Evolutionary conservation across 2,113 vertebrate species (phyloP).

Genomic region (Pseudorasbora parva): DNA sequence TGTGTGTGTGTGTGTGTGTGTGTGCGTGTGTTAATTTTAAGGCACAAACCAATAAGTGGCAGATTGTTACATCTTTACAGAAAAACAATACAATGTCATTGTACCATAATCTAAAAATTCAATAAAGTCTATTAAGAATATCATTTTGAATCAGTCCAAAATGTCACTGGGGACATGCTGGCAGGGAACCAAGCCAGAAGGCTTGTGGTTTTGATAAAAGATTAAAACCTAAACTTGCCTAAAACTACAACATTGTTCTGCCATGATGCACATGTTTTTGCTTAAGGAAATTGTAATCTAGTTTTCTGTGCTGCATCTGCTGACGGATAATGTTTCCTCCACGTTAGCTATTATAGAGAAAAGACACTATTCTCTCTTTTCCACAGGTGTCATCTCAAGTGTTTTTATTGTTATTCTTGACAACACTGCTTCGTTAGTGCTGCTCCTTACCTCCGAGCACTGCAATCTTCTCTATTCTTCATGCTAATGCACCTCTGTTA

Average conservation of each 20-base stretch:
- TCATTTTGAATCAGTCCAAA: not conserved
- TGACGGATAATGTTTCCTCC: not conserved
- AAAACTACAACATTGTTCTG: not conserved
- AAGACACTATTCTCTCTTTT: not conserved
- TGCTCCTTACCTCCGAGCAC: slow-evolving; percentile 1
- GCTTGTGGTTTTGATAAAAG: not conserved
- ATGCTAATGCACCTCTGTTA: slow-evolving; percentile 30
- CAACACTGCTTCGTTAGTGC: slow-evolving; percentile 21
- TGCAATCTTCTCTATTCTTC: slow-evolving; percentile 1
- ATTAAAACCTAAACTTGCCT: not conserved
- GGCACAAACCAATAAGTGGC: too few relatives aligned
- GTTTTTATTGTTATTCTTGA: slow-evolving; percentile 28
- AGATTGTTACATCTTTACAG: too few relatives aligned
- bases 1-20: too few relatives aligned
- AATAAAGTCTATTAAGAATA: not conserved
- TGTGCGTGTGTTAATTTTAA: too few relatives aligned
- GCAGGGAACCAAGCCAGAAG: not conserved
- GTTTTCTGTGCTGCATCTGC: not conserved
- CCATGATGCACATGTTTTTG: slow-evolving; percentile 9
- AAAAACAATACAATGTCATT: too few relatives aligned
- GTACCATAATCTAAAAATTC: too few relatives aligned
- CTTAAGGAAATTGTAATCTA: not conserved
- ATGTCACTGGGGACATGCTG: not conserved
- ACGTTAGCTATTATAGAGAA: not conserved
- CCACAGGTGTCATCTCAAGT: not conserved